Evolutionary conservation across 2,888 invertebrate species (phyloP), one percentile per base, ranked within the genome.

Genomic region (Torymus auratus): DNA sequence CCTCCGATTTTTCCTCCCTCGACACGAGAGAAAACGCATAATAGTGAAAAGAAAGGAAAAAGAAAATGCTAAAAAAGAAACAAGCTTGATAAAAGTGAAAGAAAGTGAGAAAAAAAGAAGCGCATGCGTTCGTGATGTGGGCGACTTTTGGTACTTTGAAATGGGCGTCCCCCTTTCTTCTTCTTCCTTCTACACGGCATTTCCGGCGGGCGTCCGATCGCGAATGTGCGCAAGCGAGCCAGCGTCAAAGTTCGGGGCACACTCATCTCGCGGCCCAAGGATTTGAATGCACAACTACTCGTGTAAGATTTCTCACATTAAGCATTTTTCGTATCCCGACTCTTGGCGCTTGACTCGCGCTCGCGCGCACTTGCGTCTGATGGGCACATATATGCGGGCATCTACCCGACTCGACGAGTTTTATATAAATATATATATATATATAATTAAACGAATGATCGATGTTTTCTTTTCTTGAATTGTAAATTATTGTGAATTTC

Each of bases 1-100:
- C 67, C 53, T 61, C 69, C 17, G 76, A 53, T 74, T 80, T 85
- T 83, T 80, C 60, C 74, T 72, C 62, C 71, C 56, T 62, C 72
- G 60, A 71, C 17, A 61, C 56, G 69, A 76, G 61, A 65, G 14
- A n/a, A 73, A 65, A 17, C 50, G 14, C 65, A 64, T 17, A 60
- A 67, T n/a, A 13, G 20, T 15, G 4, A 17, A 55, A 55, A 20
- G 7, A 55, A 20, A 55, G 14, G 3, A 53, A 52, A 55, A 12
- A 69, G 28, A 69, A 17, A 68, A 53, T 52, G 61, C 64, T 7
- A 58, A n/a, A 74, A 50, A 70, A 50, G 56, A 58, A 23, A 20
- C 41, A 11, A 28, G 61, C 56, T 12, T 61, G 68, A 78, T 5
- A 52, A 64, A n/a, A 14, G 17, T 64, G 23, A 17, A 17, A 23